These are phyloP conservation scores for Ailurus styani DNA, from an alignment of 2,113 vertebrate species.

Conservation along the genomic window DNA sequence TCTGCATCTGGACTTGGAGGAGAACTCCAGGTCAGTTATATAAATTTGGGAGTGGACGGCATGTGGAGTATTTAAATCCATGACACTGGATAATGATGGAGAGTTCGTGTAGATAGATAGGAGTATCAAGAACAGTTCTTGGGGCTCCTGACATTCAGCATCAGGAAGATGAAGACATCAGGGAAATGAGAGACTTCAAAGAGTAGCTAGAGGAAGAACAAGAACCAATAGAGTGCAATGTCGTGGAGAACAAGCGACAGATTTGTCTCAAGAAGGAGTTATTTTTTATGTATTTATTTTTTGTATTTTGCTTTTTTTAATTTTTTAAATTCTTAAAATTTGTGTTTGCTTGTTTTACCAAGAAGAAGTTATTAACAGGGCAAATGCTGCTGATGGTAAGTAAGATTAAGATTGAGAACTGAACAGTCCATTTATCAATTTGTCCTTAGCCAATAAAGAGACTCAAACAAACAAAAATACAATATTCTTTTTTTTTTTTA, in stretches of 20 bases:
- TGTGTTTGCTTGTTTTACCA: neutral
- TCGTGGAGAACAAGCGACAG: neutral
- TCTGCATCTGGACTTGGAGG: neutral
- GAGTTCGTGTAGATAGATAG: neutral
- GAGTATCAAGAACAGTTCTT: neutral
- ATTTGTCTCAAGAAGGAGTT: neutral
- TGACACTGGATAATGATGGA: neutral
- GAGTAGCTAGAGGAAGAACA: neutral
- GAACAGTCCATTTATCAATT: neutral
- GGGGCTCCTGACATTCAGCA: neutral
- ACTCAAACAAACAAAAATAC: neutral
- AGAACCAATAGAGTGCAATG: neutral
- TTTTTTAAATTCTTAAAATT: neutral
- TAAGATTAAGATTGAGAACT: neutral
- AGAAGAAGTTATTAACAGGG: neutral
- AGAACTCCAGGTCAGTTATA: neutral
- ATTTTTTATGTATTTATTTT: neutral
- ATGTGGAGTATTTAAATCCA: neutral
- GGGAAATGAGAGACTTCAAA: neutral
- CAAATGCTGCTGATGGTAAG: constrained; percentile 17
- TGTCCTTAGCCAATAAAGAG: neutral
- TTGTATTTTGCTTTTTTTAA: neutral
- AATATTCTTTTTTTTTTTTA: too few species aligned
- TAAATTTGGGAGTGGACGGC: neutral
- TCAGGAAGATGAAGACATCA: neutral